Conservation (phyloP, 2,888 invertebrate species). For the Chorisops tibialis region DNA sequence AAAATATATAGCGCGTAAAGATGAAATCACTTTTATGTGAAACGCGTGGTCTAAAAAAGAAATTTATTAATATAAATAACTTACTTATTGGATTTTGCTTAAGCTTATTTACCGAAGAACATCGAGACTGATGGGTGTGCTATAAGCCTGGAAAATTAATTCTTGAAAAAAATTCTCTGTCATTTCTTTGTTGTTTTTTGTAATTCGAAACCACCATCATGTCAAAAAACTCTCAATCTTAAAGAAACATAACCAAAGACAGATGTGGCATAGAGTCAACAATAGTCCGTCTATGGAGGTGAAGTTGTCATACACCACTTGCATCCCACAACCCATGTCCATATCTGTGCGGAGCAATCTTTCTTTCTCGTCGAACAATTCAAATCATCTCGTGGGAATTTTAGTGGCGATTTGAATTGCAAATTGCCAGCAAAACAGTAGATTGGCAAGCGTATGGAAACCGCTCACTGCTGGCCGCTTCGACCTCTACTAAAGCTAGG, state of each 20-base stretch:
- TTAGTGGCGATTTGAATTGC: constrained; percentile 31
- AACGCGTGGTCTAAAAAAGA: no score
- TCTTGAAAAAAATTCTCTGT: no score
- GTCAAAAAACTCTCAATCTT: constrained; percentile 15
- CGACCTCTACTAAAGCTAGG: no score
- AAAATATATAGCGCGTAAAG: no score
- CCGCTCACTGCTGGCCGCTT: no score
- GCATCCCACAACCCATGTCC: constrained; percentile 22
- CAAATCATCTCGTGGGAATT: constrained; percentile 34
- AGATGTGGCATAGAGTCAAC: constrained; percentile 15
- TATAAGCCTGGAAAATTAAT: no score
- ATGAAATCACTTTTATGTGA: no score
- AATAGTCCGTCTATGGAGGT: constrained; percentile 20
- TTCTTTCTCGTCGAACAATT: constrained; percentile 30
- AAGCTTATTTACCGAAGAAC: no score
- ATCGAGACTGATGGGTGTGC: no score
- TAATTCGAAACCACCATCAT: background rate
- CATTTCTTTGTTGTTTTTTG: no score
- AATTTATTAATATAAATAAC: no score
- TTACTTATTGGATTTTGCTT: no score
- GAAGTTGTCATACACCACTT: constrained; percentile 26
- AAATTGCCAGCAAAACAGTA: constrained; percentile 24
- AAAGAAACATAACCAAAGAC: background rate
- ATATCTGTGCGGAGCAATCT: constrained; percentile 24
- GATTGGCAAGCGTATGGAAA: constrained; percentile 3